A percentile compares a stretch with the other conserved stretches of the same genome.
Evolutionary conservation across 23 tunicate species (phyloP).

Genomic region (Aplidium turbinatum): DNA sequence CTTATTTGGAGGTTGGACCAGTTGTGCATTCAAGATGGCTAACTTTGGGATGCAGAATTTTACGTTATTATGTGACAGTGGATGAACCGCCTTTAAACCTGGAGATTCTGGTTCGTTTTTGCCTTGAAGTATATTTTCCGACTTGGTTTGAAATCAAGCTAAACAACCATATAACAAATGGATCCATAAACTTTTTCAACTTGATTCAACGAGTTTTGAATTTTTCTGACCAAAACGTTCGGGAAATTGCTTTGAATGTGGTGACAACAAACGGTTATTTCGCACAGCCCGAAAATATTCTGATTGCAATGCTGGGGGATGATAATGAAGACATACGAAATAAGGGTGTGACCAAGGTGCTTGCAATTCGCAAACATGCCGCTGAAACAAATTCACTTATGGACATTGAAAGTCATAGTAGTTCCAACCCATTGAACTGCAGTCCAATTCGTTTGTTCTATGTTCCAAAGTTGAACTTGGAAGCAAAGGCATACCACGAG

Average conservation of each 20-base stretch:
- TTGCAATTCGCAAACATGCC: not conserved
- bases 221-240: constrained; percentile 4
- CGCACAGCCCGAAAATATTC: constrained; percentile 24
- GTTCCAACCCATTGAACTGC: no score
- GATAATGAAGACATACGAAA: not conserved
- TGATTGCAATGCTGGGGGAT: constrained; percentile 1
- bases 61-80: constrained; percentile 5
- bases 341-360: no score
- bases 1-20: constrained; percentile 22
- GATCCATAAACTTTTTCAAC: constrained; percentile 9
- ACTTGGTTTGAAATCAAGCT: constrained; percentile 36
- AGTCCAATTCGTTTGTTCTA: no score
- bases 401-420: no score
- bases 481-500: no score
- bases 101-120: not conserved
- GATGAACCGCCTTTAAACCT: not conserved
- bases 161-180: not conserved
- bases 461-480: no score
- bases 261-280: constrained; percentile 20
- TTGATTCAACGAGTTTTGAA: not conserved
- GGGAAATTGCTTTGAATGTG: not conserved
- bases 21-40: constrained; percentile 30
- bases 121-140: constrained; percentile 25
- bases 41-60: constrained; percentile 28
- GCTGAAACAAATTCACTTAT: no score